Base-by-base conservation (phyloP, 2,888 invertebrate genomes). In the Cataglyphis altisquamis region DNA sequence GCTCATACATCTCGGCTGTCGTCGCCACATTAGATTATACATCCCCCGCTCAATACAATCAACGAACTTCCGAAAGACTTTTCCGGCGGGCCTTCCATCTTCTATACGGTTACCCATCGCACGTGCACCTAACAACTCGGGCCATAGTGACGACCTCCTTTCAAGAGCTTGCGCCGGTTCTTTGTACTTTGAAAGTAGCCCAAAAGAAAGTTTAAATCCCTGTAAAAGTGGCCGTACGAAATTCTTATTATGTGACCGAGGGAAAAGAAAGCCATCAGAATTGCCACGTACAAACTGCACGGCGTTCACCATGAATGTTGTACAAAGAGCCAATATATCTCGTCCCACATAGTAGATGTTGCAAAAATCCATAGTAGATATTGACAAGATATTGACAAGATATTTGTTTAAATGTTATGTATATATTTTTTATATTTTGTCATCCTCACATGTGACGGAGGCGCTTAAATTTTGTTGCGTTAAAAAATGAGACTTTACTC, bases 131-230 rank as follows among this genome's bases (percentile, higher is more conserved):
- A 88, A 87, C 82, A 86, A 88, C 84, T 83, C 85, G 85, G 73
- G 73, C 87, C 84, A 72, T 84, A 67, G 86, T 72, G 88, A 84
- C 85, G 88, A 84, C 77, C 84, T 77, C 78, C 73, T 83, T 86
- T 78, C 77, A 64, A 25, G 25, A 57, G 29, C 45, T 57, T 68
- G 80, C 52, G 32, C 77, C 73, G 60, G 70, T 66, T 83, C 86
- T 89, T 89, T 89, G 85, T 86, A 81, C 83, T 84, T 78, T 41
- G 84, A 66, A 84, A 86, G 89, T 86, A 82, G 86, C 83, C 64
- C 78, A 82, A 81, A 52, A 82, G 86, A 89, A 89, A 89, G 83
- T 89, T 89, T 87, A 89, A 89, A 89, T 89, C 89, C 89, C 78
- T 68, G 80, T 83, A 87, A 88, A 88, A 87, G 80, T 81, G 77